These are phyloP conservation scores for Regulus satrapa DNA, from an alignment of 2,113 vertebrate genomes.

Conservation along the genomic window DNA sequence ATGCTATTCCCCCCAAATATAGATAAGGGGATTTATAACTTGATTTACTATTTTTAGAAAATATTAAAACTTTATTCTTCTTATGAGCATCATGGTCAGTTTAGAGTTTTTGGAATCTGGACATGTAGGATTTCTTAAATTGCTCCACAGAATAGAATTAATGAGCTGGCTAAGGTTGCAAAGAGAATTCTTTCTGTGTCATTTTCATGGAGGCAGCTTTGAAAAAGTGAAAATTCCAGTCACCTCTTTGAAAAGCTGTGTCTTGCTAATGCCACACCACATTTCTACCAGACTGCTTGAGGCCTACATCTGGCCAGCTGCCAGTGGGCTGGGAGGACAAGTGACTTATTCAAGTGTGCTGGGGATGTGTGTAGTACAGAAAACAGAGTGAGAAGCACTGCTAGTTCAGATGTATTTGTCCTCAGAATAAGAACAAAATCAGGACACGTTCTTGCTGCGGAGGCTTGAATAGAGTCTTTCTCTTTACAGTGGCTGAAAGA, in stretches of 20 bases:
- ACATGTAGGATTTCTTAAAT: background rate
- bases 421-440: background rate
- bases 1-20: background rate
- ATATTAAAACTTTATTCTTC: background rate
- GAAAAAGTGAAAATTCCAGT: background rate
- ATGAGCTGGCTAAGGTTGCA: background rate
- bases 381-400: background rate
- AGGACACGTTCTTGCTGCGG: background rate
- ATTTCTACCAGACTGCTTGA: background rate
- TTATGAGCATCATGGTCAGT: background rate
- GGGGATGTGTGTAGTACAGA: background rate
- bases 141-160: background rate
- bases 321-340: background rate
- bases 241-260: background rate
- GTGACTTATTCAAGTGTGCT: background rate
- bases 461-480: background rate
- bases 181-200: background rate
- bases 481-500: background rate
- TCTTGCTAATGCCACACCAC: background rate
- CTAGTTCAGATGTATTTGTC: background rate
- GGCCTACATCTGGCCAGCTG: background rate
- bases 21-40: background rate
- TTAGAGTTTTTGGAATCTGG: background rate
- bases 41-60: background rate
- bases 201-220: background rate